Conservation (phyloP, 2,797 vertebrate genomes). For the Notolabrus celidotus region DNA sequence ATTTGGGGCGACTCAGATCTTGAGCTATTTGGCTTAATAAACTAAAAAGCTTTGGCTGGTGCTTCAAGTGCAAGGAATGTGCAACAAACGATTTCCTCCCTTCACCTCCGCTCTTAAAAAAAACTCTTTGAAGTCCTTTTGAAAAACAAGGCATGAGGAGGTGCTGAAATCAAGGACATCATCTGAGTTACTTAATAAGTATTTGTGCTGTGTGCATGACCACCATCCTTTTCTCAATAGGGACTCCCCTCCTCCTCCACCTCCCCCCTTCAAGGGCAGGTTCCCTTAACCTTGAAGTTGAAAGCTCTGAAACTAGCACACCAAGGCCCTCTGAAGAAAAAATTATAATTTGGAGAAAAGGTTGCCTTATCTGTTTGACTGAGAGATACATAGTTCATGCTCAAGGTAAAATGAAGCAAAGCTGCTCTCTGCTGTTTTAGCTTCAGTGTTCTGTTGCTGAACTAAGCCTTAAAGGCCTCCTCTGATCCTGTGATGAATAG, state of each 20-base stretch:
- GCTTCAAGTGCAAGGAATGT: constrained; percentile 71
- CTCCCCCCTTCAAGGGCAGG: constrained; percentile 74
- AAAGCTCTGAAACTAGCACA: constrained; percentile 54
- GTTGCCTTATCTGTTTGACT: constrained; percentile 48
- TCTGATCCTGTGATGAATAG: constrained; percentile 49
- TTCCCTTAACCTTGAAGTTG: constrained; percentile 72
- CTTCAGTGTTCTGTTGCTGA: constrained; percentile 17
- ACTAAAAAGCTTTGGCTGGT: constrained; percentile 55
- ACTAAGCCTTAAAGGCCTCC: constrained; percentile 14
- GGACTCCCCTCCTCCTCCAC: constrained; percentile 52
- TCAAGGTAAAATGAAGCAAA: constrained; percentile 4
- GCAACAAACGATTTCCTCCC: constrained; percentile 78
- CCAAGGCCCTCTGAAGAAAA: constrained; percentile 50
- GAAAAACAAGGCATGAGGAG: constrained; percentile 77
- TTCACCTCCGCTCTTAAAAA: constrained; percentile 61
- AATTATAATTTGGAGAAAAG: constrained; percentile 24
- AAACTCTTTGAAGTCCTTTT: constrained; percentile 74
- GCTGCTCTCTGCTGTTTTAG: constrained; percentile 25
- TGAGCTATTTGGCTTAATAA: constrained; percentile 57
- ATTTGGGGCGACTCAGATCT: constrained; percentile 22
- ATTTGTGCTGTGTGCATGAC: constrained; percentile 70
- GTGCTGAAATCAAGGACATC: constrained; percentile 79
- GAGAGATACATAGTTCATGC: constrained; percentile 39
- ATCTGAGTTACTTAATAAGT: constrained; percentile 73
- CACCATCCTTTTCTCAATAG: constrained; percentile 63